Evolutionary conservation across 2,113 vertebrate genomes (phyloP).

Genomic region (Brachypteracias leptosomus): DNA sequence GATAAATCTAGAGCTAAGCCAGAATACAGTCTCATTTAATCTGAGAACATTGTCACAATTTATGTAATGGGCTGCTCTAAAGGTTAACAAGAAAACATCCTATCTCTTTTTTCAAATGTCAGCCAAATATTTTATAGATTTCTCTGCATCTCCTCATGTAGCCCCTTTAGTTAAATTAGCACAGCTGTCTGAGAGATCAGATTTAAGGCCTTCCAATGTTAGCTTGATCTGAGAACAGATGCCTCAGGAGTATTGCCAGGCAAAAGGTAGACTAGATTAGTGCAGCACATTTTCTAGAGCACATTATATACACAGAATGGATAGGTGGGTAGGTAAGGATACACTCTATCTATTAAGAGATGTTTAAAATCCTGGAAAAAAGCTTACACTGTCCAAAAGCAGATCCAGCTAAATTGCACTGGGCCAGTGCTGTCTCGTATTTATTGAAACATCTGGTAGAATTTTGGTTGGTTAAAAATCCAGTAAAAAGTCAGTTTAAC

Average conservation of each 20-base stretch:
- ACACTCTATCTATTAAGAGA: background rate
- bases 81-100: constrained; percentile 66
- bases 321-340: background rate
- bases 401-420: background rate
- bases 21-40: constrained; percentile 48
- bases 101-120: constrained; percentile 71
- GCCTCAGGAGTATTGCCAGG: constrained; percentile 30
- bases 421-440: background rate
- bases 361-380: background rate
- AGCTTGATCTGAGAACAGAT: constrained; percentile 52
- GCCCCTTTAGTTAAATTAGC: constrained; percentile 64
- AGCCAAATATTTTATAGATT: constrained; percentile 63
- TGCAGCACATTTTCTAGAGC: constrained; percentile 16
- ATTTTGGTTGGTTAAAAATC: background rate
- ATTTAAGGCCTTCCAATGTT: constrained; percentile 57
- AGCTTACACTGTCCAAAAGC: background rate
- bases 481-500: background rate
- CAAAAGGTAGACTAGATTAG: constrained; percentile 43
- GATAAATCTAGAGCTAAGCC: constrained; percentile 56
- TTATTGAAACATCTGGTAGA: background rate
- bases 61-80: constrained; percentile 53
- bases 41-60: constrained; percentile 55
- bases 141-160: constrained; percentile 36
- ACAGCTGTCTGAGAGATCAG: constrained; percentile 50
- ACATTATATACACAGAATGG: constrained; percentile 4